phyloP scores from a whole-genome alignment of 2,888 invertebrate species.

The Hartigia nigra region DNA sequence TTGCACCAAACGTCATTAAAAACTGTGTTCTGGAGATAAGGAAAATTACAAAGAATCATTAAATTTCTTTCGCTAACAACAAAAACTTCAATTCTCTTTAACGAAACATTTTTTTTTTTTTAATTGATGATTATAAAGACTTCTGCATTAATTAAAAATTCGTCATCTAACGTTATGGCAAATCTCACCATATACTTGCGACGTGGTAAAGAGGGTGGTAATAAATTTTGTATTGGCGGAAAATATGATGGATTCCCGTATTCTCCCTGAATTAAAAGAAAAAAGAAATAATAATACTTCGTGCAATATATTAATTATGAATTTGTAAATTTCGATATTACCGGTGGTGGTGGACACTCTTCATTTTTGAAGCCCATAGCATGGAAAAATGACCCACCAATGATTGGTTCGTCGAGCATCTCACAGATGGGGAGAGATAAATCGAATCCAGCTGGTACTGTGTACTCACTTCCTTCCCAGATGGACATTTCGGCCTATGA shows the following conservation, averaged over 20 bases:
- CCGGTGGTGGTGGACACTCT: slow-evolving; percentile 19
- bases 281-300: neutral
- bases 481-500: neutral
- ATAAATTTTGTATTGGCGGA: slow-evolving; percentile 8
- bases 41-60: neutral
- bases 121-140: slow-evolving; percentile 12
- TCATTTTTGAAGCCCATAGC: slow-evolving; percentile 20
- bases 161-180: slow-evolving; percentile 1
- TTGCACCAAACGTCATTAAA: no score
- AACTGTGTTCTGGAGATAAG: neutral
- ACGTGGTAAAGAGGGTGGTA: slow-evolving; percentile 25
- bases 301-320: neutral
- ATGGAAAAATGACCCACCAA: slow-evolving; percentile 26
- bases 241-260: slow-evolving; percentile 21
- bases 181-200: slow-evolving; percentile 26
- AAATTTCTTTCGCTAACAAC: neutral
- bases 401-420: slow-evolving; percentile 28
- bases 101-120: neutral
- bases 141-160: neutral
- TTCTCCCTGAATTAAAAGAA: slow-evolving; percentile 22
- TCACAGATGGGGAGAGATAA: slow-evolving; percentile 25
- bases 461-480: slow-evolving; percentile 23
- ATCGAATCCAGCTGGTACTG: slow-evolving; percentile 26
- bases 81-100: neutral
- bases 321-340: slow-evolving; percentile 15